Evolutionary conservation across 2,888 invertebrate species (phyloP), one percentile per base, ranked within the genome.

Genomic region (Cancer borealis): DNA sequence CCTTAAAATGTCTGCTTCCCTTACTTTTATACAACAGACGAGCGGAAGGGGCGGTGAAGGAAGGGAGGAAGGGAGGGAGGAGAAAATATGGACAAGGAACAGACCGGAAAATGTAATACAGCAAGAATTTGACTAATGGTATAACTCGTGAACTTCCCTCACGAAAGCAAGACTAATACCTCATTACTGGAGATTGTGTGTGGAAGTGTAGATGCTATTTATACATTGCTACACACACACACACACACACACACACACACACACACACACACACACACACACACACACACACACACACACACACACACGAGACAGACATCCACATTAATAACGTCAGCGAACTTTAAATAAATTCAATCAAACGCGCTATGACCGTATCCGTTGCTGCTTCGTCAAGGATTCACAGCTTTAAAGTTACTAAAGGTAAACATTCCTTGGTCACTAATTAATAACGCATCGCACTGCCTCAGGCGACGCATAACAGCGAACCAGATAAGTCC

Each of bases 211-310:
- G 14, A 84, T 30, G n/a, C 54, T 73, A 73, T 73, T n/a, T 73
- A 21, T 73, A 21, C n/a, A 73, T n/a, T n/a, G 3, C 4, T 73
- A 73, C 6, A 73, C 12, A 73, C n/a, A 73, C n/a, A 73, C n/a
- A 88, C 39, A 88, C 39, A 88, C 39, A 88, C 39, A 88, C 39
- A 88, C 39, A 88, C 39, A 88, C 39, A 88, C 39, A 88, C 84
- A 39, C 88, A 88, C 88, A 88, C 45, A 45, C 39, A 88, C 6
- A 88, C 87, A 87, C 87, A 87, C 87, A 87, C 4, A 87, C 87
- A 87, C 87, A 87, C 87, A 87, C 87, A 87, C 87, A 87, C 39
- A 87, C 39, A 87, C 87, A 87, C 39, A 30, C 87, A 39, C 84
- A 84, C 84, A 1, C 84, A 30, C 84, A 30, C 2, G 10, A 88